Conservation (phyloP, 1,140 invertebrate species). For the Tetraneura akinire region DNA sequence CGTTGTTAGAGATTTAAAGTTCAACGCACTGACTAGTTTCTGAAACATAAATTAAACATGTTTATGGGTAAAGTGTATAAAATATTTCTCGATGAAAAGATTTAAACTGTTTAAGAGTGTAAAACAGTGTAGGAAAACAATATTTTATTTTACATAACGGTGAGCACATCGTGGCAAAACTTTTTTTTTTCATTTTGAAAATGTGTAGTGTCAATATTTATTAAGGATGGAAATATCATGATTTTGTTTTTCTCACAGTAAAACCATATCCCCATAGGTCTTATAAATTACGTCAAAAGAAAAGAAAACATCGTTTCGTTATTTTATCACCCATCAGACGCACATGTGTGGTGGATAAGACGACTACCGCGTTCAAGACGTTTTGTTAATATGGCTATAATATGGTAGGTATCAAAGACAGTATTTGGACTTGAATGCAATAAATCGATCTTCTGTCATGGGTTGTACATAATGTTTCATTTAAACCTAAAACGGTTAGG, state of each 20-base stretch:
- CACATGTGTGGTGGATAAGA: slow-evolving; percentile 15
- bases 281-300: slow-evolving; percentile 24
- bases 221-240: neutral
- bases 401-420: too few species aligned
- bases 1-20: too few species aligned
- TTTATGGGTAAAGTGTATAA: too few species aligned
- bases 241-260: neutral
- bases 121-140: too few species aligned
- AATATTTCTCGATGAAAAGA: too few species aligned
- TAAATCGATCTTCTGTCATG: slow-evolving; percentile 28
- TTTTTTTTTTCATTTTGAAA: too few species aligned
- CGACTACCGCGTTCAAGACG: slow-evolving; percentile 4
- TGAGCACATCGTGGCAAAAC: too few species aligned
- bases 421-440: neutral
- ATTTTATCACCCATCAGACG: slow-evolving; percentile 14
- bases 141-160: too few species aligned
- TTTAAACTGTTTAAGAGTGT: too few species aligned
- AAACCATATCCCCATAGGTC: neutral
- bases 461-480: neutral
- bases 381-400: slow-evolving; percentile 13
- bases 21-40: too few species aligned
- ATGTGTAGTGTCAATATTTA: neutral
- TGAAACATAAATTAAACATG: too few species aligned
- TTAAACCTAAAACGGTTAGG: neutral
- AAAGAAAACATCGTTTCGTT: slow-evolving; percentile 16